Conservation (phyloP, 2,888 invertebrate genomes). For the Cantharis nigra region DNA sequence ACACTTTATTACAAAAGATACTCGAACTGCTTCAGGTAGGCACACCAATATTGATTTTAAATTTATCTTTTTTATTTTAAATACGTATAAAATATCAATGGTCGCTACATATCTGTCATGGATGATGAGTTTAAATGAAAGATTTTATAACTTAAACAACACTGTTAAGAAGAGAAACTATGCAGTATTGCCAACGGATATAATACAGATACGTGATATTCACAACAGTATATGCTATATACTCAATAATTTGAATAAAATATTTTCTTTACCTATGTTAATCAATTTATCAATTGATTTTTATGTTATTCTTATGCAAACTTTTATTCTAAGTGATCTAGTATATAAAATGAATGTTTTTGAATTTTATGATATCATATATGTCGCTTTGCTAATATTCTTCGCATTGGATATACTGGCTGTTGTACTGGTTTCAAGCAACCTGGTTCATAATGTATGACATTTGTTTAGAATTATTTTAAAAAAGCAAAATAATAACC, state of each 20-base stretch:
- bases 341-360: no score
- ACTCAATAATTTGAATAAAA: not conserved
- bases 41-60: no score
- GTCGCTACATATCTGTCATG: not conserved
- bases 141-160: not conserved
- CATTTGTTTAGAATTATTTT: no score
- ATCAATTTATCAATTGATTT: not conserved
- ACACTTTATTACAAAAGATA: not conserved
- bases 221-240: not conserved
- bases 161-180: not conserved
- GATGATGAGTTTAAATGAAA: not conserved
- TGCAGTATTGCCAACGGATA: not conserved
- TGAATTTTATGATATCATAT: no score
- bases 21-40: no score
- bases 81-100: not conserved
- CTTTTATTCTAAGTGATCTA: not conserved
- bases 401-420: no score
- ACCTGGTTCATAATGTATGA: no score
- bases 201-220: not conserved
- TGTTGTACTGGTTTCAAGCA: no score
- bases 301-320: not conserved
- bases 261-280: not conserved
- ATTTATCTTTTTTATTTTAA: not conserved
- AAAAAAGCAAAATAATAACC: no score
- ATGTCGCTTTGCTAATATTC: no score